Conservation (phyloP, 2,113 vertebrate species). For the Polyodon spathula region DNA sequence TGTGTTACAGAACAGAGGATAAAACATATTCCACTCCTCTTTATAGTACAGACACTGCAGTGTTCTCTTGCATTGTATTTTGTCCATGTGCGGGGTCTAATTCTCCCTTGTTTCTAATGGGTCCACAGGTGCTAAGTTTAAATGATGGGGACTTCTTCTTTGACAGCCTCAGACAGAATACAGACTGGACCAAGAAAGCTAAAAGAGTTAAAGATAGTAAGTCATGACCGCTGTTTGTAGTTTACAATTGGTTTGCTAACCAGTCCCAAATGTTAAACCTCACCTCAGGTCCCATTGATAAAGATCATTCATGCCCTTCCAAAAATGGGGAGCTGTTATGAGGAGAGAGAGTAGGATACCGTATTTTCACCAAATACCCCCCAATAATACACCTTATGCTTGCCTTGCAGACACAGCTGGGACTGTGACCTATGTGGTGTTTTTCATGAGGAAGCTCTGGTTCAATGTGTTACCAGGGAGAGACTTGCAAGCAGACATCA, state of each 20-base stretch:
- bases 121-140: constrained; percentile 77
- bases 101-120: background rate
- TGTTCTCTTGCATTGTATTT: background rate
- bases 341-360: no score
- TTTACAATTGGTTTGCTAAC: background rate
- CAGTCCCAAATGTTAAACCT: no score
- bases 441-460: constrained; percentile 96
- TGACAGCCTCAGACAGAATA: constrained; percentile 79
- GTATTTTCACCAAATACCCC: no score
- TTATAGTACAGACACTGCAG: no score
- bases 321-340: no score
- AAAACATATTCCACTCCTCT: no score
- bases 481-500: constrained; percentile 74
- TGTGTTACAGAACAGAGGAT: no score
- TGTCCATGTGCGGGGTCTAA: background rate
- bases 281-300: no score
- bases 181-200: constrained; percentile 74
- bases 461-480: constrained; percentile 76
- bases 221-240: background rate
- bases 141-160: constrained; percentile 91
- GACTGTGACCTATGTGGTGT: constrained; percentile 65
- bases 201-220: constrained; percentile 77
- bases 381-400: background rate
- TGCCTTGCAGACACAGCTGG: constrained; percentile 42
- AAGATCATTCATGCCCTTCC: no score